A percentile compares a stretch with the other conserved stretches of the same genome.
Evolutionary conservation across 1,140 invertebrate species (phyloP).

Genomic region (Tigriopus japonicus): DNA sequence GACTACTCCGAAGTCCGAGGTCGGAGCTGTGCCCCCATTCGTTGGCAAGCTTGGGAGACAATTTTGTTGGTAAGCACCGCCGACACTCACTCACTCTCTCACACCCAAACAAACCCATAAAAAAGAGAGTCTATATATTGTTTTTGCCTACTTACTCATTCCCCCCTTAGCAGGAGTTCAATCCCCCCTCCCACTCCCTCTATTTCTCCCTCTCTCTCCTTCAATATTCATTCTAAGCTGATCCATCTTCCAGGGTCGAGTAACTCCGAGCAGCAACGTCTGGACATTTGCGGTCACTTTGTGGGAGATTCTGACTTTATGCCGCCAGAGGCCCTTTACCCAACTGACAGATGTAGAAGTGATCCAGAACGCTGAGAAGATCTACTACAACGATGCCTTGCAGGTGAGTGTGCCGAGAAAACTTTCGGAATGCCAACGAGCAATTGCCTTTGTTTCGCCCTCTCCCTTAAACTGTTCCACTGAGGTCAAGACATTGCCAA

Average conservation of each 20-base stretch:
- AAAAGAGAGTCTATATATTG: background rate
- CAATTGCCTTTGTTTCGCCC: background rate
- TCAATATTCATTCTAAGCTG: slow-evolving; percentile 16
- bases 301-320: slow-evolving; percentile 55
- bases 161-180: background rate
- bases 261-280: slow-evolving; percentile 47
- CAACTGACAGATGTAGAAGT: slow-evolving; percentile 2
- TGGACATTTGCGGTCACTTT: slow-evolving; percentile 58
- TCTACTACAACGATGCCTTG: slow-evolving; percentile 5
- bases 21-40: slow-evolving; percentile 42
- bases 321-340: slow-evolving; percentile 38
- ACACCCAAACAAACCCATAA: background rate
- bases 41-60: slow-evolving; percentile 68
- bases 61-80: slow-evolving; percentile 44
- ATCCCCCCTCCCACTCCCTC: background rate
- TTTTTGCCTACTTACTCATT: background rate
- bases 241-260: slow-evolving; percentile 39
- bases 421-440: background rate
- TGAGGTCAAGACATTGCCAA: no score
- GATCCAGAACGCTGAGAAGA: slow-evolving; percentile 2
- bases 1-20: slow-evolving; percentile 30
- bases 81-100: background rate
- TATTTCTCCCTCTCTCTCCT: background rate
- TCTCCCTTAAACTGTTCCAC: no score
- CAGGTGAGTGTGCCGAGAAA: background rate